A percentile compares a stretch with the other conserved stretches of the same genome.
Evolutionary conservation across 1,140 invertebrate species (phyloP).

Genomic region (Drosophila grimshawi): DNA sequence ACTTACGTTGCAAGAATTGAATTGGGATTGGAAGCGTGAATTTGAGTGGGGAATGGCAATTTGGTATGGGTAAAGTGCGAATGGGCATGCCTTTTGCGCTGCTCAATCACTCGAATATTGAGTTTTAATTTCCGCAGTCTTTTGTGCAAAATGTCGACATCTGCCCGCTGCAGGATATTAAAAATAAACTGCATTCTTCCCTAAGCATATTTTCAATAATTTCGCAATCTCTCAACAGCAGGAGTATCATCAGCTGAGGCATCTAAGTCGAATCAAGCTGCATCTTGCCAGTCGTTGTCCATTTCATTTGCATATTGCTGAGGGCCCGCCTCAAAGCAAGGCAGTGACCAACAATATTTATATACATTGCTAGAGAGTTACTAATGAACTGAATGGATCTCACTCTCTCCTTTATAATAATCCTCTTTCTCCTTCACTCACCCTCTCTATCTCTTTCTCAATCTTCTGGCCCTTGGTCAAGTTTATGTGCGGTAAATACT

Average conservation of each 20-base stretch:
- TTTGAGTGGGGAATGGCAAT: background rate
- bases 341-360: constrained; percentile 14
- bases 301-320: constrained; percentile 46
- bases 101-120: constrained; percentile 77
- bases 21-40: constrained; percentile 1
- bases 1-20: constrained; percentile 23
- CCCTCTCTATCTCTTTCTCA: background rate
- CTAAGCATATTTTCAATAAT: constrained; percentile 49
- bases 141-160: constrained; percentile 59
- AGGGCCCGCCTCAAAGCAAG: background rate
- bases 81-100: constrained; percentile 46
- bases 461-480: constrained; percentile 39
- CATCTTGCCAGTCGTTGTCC: background rate
- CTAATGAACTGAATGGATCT: constrained; percentile 63
- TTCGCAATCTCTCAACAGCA: constrained; percentile 21
- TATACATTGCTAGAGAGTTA: constrained; percentile 36
- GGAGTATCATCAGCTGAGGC: constrained; percentile 1
- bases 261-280: constrained; percentile 13
- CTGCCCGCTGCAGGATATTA: constrained; percentile 76
- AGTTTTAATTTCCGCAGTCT: constrained; percentile 79
- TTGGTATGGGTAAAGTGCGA: background rate
- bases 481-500: constrained; percentile 69
- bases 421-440: background rate
- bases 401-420: background rate
- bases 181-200: constrained; percentile 75